Evolutionary conservation across 2,113 vertebrate species (phyloP), one percentile per base, ranked within the genome.

Genomic region (Gopherus flavomarginatus): DNA sequence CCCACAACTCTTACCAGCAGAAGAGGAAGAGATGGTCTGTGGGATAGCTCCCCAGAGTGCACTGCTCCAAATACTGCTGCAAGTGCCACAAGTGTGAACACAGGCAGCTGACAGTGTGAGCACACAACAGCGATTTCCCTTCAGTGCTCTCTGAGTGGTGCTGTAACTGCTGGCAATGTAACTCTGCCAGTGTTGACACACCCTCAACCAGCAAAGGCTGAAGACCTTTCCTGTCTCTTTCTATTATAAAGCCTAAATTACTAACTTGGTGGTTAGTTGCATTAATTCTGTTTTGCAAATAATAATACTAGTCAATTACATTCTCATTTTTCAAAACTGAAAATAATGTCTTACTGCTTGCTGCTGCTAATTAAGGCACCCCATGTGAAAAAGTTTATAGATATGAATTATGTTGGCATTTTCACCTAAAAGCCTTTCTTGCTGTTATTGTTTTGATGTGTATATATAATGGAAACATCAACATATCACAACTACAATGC

Each of bases 241-340:
- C 78, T 93, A 81, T 50, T 47, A 42, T 21, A 42, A 90, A 88
- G 56, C 38, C 62, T 91, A 56, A 86, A 95, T 95, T 83, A 80
- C 83, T 90, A 93, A 0, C 21, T 17, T 77, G 35, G 7, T 42
- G 80, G 50, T 38, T 92, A 49, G 47, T 38, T 90, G 22, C 14
- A 79, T 87, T 90, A 89, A 42, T 7, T 77, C 38, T 95, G 35
- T 94, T 97, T 97, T 96, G 89, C 57, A 95, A 93, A 94, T 79
- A 95, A 53, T 93, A 92, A 85, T 92, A 78, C 52, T 84, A 94
- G 89, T 93, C 89, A 91, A 79, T 93, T 95, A 94, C 62, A 65
- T 53, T 85, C 84, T 57, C 53, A 78, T 92, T 96, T 96, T 86
- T 83, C 83, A 97, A 90, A 92, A 91, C 75, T 75, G 85, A 57